phyloP scores from a whole-genome alignment of 2,888 invertebrate species.

The Ctena decussata region DNA sequence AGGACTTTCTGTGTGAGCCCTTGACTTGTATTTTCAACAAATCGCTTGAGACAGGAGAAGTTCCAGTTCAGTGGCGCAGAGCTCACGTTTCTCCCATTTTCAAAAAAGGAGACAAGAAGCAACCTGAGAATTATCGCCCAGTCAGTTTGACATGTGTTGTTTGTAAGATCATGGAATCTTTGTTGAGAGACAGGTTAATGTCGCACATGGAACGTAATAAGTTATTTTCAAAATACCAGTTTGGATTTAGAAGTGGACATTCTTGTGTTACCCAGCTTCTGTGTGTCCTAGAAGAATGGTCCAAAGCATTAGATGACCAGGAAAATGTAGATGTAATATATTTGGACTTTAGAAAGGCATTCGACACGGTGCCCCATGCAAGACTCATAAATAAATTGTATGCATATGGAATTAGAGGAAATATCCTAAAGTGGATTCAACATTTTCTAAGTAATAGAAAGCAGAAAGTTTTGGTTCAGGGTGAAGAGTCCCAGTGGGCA shows the following conservation, averaged over 20 bases:
- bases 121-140: slow-evolving; percentile 15
- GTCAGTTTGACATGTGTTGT: slow-evolving; percentile 17
- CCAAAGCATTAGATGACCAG: slow-evolving; percentile 4
- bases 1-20: not conserved
- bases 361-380: slow-evolving; percentile 20
- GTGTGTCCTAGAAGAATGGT: not conserved
- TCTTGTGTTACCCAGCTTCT: not conserved
- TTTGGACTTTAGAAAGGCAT: slow-evolving; percentile 22
- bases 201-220: slow-evolving; percentile 18
- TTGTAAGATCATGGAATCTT: slow-evolving; percentile 23
- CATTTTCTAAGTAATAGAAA: slow-evolving; percentile 19
- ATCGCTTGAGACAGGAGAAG: not conserved
- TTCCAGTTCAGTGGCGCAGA: slow-evolving; percentile 2
- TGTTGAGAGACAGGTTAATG: slow-evolving; percentile 19
- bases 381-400: slow-evolving; percentile 12
- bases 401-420: not conserved
- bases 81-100: slow-evolving; percentile 8
- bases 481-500: not conserved
- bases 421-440: slow-evolving; percentile 16
- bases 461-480: slow-evolving; percentile 23
- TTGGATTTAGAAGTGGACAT: slow-evolving; percentile 8
- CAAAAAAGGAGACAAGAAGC: slow-evolving; percentile 17
- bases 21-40: slow-evolving; percentile 13
- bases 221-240: slow-evolving; percentile 2
- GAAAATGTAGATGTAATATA: slow-evolving; percentile 12